These are phyloP conservation scores for Watsonalla binaria DNA, from an alignment of 2,888 invertebrate species.

Conservation along the genomic window DNA sequence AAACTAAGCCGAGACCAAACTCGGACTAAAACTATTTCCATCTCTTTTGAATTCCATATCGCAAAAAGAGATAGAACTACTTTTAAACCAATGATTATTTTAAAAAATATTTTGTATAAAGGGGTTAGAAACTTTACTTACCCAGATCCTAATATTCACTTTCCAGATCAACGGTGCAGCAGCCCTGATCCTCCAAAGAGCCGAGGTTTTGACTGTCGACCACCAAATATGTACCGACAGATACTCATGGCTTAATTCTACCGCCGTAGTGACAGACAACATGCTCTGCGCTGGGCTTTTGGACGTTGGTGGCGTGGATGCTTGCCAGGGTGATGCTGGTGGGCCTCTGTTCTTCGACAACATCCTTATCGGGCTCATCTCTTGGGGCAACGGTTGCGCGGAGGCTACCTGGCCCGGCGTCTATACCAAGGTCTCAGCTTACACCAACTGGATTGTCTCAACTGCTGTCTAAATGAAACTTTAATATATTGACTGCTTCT, in stretches of 20 bases:
- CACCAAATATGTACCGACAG: constrained; percentile 34
- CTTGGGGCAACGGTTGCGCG: constrained; percentile 75
- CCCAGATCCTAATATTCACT: no score
- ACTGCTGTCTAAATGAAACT: background rate
- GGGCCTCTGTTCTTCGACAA: constrained; percentile 54
- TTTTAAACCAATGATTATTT: no score
- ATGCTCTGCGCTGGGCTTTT: constrained; percentile 42
- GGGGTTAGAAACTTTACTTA: no score
- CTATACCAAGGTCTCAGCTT: constrained; percentile 60
- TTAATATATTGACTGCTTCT: background rate
- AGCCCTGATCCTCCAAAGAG: constrained; percentile 31
- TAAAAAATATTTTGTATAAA: no score
- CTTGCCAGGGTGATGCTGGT: constrained; percentile 49
- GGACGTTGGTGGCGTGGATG: constrained; percentile 27
- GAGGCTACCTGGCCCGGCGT: constrained; percentile 66
- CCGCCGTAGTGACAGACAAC: constrained; percentile 26
- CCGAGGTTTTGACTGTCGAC: constrained; percentile 44
- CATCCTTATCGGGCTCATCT: constrained; percentile 60
- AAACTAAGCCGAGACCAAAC: no score
- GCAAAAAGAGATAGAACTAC: no score
- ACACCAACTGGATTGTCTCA: constrained; percentile 37
- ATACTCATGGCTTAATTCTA: constrained; percentile 25
- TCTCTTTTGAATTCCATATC: no score
- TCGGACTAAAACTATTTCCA: no score
- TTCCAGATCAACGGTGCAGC: constrained; percentile 21